These are phyloP conservation scores for Macrostomum cliftonense DNA, from an alignment of 2,888 invertebrate genomes.

Conservation along the genomic window DNA sequence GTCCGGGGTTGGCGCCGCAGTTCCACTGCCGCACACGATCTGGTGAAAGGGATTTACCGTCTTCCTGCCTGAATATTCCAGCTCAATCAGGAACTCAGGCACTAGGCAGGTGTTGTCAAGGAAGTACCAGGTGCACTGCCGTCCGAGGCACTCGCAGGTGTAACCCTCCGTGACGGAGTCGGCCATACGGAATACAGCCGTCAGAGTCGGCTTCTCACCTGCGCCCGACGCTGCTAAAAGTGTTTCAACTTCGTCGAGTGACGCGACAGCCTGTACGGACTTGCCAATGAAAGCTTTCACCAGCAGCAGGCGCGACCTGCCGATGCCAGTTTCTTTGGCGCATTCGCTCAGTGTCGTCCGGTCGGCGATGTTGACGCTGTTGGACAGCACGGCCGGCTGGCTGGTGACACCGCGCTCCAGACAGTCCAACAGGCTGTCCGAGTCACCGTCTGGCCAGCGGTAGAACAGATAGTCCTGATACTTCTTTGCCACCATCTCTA, in stretches of 20 bases:
- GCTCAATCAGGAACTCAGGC: constrained; percentile 36
- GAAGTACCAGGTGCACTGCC: constrained; percentile 36
- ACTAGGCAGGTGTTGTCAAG: constrained; percentile 31
- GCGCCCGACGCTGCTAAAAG: not conserved
- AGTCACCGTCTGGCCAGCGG: constrained; percentile 24
- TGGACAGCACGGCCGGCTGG: constrained; percentile 28
- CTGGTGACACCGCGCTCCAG: constrained; percentile 15
- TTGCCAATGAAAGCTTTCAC: constrained; percentile 6
- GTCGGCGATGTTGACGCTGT: constrained; percentile 32
- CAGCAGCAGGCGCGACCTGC: constrained; percentile 3
- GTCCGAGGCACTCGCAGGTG: constrained; percentile 31
- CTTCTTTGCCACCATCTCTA: constrained; percentile 5
- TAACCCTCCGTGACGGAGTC: not conserved
- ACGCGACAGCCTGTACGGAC: not conserved
- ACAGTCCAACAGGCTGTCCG: constrained; percentile 24
- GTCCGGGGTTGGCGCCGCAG: constrained; percentile 14
- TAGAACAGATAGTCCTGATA: constrained; percentile 34
- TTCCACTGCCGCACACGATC: not conserved
- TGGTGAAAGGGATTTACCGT: constrained; percentile 5
- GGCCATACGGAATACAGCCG: not conserved
- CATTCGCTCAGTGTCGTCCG: constrained; percentile 16
- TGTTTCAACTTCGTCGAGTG: not conserved
- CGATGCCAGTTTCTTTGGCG: constrained; percentile 28
- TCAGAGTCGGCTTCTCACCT: not conserved
- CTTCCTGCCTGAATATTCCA: constrained; percentile 26